Percentiles rank a stretch among this genome's conserved stretches.
Conservation (phyloP, 30 jellyfish, hydroid and myxozoan species). For the Phacellophora camtschatica region DNA sequence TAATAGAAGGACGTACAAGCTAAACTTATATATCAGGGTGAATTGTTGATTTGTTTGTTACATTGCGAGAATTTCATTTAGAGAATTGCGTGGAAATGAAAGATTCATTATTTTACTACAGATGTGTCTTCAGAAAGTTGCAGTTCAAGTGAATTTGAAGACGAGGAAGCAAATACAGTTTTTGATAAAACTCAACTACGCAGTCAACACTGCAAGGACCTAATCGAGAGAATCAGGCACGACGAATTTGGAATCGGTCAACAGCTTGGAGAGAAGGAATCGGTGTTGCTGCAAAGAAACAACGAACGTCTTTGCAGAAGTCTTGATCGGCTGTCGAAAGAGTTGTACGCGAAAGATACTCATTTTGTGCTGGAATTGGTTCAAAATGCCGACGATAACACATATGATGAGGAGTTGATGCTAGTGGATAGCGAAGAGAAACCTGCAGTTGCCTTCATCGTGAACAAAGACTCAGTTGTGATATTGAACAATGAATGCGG, state of each 20-base stretch:
- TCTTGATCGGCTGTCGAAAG: conserved; percentile 81
- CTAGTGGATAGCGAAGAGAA: conserved; percentile 39
- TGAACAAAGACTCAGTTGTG: conserved; percentile 42
- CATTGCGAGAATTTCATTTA: too few species aligned
- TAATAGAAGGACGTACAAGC: too few species aligned
- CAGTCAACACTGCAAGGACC: conserved; percentile 37
- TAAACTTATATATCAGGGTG: too few species aligned
- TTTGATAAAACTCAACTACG: not conserved
- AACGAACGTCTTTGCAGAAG: conserved; percentile 78
- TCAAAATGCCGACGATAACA: conserved; percentile 93
- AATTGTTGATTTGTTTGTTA: too few species aligned
- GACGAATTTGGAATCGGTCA: conserved; percentile 81
- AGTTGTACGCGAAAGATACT: conserved; percentile 82
- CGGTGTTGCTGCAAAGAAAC: conserved; percentile 25
- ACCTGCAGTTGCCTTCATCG: conserved; percentile 86
- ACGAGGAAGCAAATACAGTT: not conserved
- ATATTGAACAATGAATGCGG: conserved; percentile 85
- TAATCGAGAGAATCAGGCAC: conserved; percentile 64
- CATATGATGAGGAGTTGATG: conserved; percentile 46
- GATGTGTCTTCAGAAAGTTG: too few species aligned
- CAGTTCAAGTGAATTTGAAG: not conserved
- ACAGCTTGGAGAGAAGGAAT: conserved; percentile 48
- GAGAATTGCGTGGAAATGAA: too few species aligned
- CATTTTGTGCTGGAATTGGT: conserved; percentile 91
- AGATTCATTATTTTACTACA: too few species aligned